A percentile compares a stretch with the other conserved stretches of the same genome.
phyloP scores from a whole-genome alignment of 2,797 vertebrate genomes.

The Sebastes steindachneri region DNA sequence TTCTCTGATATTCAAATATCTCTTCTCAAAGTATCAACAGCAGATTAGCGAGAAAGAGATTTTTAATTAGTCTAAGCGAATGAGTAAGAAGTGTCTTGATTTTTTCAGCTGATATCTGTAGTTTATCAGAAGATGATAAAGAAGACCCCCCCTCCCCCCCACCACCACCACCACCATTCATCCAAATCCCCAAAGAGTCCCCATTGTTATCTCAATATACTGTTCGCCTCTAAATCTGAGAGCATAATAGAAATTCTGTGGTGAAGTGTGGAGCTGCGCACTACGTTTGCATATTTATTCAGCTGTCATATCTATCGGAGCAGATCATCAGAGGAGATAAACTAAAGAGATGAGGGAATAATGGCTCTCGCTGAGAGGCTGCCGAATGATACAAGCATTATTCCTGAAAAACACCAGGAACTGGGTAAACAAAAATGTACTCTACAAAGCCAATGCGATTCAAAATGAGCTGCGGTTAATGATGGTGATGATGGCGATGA shows the following conservation, averaged over 20 bases:
- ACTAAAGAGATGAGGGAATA: conserved; percentile 82
- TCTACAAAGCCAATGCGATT: conserved; percentile 61
- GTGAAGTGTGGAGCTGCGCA: conserved; percentile 69
- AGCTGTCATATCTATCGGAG: conserved; percentile 84
- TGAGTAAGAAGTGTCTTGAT: conserved; percentile 63
- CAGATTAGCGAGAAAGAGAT: conserved; percentile 64
- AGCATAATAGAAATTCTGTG: conserved; percentile 77
- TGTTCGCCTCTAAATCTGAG: conserved; percentile 72
- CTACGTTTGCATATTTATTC: conserved; percentile 85
- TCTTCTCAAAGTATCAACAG: conserved; percentile 63
- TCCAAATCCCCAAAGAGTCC: conserved; percentile 73
- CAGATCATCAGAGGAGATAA: conserved; percentile 85
- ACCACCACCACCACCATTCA: conserved; percentile 47
- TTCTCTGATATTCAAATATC: conserved; percentile 63
- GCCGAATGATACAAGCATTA: conserved; percentile 68
- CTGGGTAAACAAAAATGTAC: conserved; percentile 69
- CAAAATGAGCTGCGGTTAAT: conserved; percentile 64
- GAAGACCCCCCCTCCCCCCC: conserved; percentile 16
- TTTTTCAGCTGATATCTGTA: conserved; percentile 65
- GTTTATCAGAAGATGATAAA: conserved; percentile 76
- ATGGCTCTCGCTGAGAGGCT: conserved; percentile 78
- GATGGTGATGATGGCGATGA: conserved; percentile 62
- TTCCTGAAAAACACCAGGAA: conserved; percentile 77
- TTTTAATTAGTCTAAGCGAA: conserved; percentile 72
- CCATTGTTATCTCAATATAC: conserved; percentile 75